Base-by-base conservation (phyloP, 2,888 invertebrate genomes). In the Xestia xanthographa region DNA sequence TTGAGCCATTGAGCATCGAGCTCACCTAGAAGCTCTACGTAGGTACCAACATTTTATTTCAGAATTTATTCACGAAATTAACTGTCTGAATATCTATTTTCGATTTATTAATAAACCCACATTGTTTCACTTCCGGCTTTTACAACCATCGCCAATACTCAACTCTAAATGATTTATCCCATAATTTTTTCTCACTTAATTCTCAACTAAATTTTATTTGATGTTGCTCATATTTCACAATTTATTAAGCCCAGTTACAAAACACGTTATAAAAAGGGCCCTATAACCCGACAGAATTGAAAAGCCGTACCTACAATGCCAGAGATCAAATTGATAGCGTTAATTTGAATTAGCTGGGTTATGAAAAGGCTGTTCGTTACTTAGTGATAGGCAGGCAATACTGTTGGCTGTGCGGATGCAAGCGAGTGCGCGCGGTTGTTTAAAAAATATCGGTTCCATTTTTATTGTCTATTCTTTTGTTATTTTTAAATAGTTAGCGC, bases 321-420 rank as follows among this genome's bases (percentile, higher is more conserved):
- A 5, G 11, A 48, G 48, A 79, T 60, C 69, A 72, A 48, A 66
- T 45, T 45, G 34, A 79, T 67, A 65, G 53, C 60, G 53, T 72
- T 58, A 53, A 66, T 79, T 76, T 56, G 60, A 66, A 79, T 67
- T 56, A 65, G 67, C 43, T 58, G 76, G 65, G 58, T 76, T 73
- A 50, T 67, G 70, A 71, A 48, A 63, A 69, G 68, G 60, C 66
- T 85, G 50, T 71, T 70, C 67, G 34, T 70, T 70, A 50, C 66
- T 78, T 75, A 78, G 86, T 84, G 50, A 53, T 69, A 85, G 62
- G 72, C 66, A 85, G 62, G 72, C 66, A 75, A 78, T 58, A 68
- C 58, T 43, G 72, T 68, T 71, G 60, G 48, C 71, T 60, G 74
- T 11, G 79, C 67, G 86, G 75, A 48, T 69, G 67, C 26, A 58